Evolutionary conservation across 2,888 invertebrate species (phyloP), one percentile per base, ranked within the genome.

Genomic region (Drosophila prolongata): DNA sequence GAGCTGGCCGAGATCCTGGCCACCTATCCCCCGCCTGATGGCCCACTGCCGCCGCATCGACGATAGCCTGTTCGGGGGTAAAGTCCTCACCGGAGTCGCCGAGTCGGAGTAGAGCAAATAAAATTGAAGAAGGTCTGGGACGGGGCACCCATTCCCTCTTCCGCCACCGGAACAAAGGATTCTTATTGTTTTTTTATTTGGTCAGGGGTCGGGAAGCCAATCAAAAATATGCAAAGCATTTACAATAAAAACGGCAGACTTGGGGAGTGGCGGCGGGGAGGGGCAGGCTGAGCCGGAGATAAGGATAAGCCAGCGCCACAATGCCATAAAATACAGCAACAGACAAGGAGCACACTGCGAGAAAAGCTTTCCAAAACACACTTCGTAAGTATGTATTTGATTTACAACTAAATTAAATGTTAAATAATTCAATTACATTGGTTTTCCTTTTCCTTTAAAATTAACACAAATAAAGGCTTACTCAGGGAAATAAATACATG

Each of bases 161-260:
- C 30, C 14, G n/a, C 13, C 10, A 10, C 30, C 14, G 38, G 42
- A 10, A 56, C 72, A 72, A 72, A 44, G 52, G 19, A 58, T 59
- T 65, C 46, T 56, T 52, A 53, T 30, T 53, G 38, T 60, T 69
- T 65, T 77, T 55, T 62, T 67, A 57, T 66, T 72, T 61, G 43
- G 58, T 58, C 61, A 57, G 58, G 46, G 68, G 47, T 62, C 62
- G 59, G 50, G 57, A 65, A 74, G 54, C 54, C 81, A 84, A 84
- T 84, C 85, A 84, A 80, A 82, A 89, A 83, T 89, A 82, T 82
- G 82, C 88, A 80, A 82, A 82, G 60, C 73, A 82, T 82, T 87
- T 78, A 76, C 85, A 83, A 83, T 89, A 87, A 84, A 80, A 70
- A 70, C 61, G 75, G 34, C 67, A 62, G 64, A 60, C 27, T 10